Conservation (phyloP, 2,888 invertebrate genomes). For the Ceraclea dissimilis region DNA sequence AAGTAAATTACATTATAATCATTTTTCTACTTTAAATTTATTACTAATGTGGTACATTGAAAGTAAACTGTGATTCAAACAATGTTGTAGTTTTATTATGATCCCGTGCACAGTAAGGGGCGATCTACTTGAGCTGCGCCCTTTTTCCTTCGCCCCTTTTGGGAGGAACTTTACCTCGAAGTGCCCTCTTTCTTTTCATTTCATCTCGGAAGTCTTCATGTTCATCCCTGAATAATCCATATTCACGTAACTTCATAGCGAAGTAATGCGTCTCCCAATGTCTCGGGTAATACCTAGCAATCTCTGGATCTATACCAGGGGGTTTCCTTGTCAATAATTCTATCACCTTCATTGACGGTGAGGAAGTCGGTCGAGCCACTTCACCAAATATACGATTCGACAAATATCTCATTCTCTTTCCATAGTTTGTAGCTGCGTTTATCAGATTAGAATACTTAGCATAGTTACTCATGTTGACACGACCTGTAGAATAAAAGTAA, state of each 20-base stretch:
- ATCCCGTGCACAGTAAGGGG: no score
- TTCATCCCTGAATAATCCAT: conserved; percentile 79
- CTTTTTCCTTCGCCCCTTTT: conserved; percentile 44
- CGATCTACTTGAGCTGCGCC: not conserved
- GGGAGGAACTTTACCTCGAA: conserved; percentile 67
- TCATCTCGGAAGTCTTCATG: conserved; percentile 86
- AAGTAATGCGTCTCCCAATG: conserved; percentile 68
- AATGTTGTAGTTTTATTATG: no score
- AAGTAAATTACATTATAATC: no score
- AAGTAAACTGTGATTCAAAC: no score
- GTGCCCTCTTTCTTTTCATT: conserved; percentile 65
- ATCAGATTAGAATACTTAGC: conserved; percentile 63
- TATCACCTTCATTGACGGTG: conserved; percentile 74
- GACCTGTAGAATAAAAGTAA: no score
- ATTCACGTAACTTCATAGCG: conserved; percentile 64
- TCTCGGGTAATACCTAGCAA: conserved; percentile 80
- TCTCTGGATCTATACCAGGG: conserved; percentile 60
- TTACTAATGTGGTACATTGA: no score
- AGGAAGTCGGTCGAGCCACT: conserved; percentile 67
- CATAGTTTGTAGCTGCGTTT: conserved; percentile 69
- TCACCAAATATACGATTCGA: conserved; percentile 87
- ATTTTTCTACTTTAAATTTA: no score
- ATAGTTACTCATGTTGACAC: conserved; percentile 55
- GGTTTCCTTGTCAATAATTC: conserved; percentile 71
- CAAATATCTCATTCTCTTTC: conserved; percentile 74